Base-by-base conservation (phyloP, 1,140 invertebrate genomes). In the Hestina assimilis region DNA sequence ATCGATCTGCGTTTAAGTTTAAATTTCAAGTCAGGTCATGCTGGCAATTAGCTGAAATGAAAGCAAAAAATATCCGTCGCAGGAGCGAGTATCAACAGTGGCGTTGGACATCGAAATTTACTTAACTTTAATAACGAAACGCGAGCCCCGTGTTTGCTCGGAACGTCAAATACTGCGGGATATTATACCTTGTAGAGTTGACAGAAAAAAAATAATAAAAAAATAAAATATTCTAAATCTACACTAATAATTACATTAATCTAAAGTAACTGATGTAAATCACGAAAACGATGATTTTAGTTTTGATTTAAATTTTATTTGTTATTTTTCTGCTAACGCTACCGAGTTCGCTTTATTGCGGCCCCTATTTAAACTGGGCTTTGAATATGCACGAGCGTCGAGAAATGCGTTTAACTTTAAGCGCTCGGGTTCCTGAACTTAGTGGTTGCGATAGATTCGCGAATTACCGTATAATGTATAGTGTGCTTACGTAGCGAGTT, bases 61-160 rank as follows among this genome's bases (percentile, higher is more conserved):
- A 53, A 55, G 29, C 17, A 50, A 60, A 61, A 42, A 48, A 42
- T 53, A 59, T 21, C 23, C 29, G 48, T 59, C 56, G 38, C 54
- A 45, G 59, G 54, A 72, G 58, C 47, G 57, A 60, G 51, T 58
- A 58, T 69, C 68, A 78, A 77, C 75, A 79, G 73, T 67, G 75
- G 72, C 68, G 63, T 63, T 68, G 74, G 79, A 87, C 84, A 87
- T 81, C 75, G 79, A 83, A 87, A 87, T 87, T 85, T 87, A 87
- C 84, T 87, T 87, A 85, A 83, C 80, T 82, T 83, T 82, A 83
- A 87, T 85, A 85, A 83, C 82, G 79, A 81, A 83, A 79, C 74
- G 76, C 79, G 73, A 77, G 75, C 80, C 77, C 77, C 72, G 77
- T 87, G 72, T 87, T 83, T 84, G 76, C 76, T 40, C 59, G 54